A percentile compares a stretch with the other conserved stretches of the same genome.
Conservation (phyloP, 2,888 invertebrate genomes). For the Gandaritis pyraliata region DNA sequence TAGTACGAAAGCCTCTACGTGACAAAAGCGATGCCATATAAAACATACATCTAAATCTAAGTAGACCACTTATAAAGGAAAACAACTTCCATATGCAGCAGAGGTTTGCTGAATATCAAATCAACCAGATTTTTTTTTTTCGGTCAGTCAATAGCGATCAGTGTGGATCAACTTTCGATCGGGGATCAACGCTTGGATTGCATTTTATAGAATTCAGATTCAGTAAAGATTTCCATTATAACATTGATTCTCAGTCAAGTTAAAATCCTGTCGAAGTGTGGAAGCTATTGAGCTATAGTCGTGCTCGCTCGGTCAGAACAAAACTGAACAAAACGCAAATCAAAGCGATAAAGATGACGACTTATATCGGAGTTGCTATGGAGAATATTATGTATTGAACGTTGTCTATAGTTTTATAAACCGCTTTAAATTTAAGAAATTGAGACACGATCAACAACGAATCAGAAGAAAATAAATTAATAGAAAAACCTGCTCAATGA, state of each 20-base stretch:
- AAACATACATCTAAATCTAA: constrained; percentile 4
- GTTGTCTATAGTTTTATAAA: background rate
- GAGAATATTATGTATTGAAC: constrained; percentile 38
- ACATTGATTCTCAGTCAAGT: constrained; percentile 4
- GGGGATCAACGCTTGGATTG: background rate
- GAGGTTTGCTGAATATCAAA: constrained; percentile 12
- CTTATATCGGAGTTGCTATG: constrained; percentile 33
- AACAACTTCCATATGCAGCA: constrained; percentile 10
- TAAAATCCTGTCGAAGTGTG: constrained; percentile 5
- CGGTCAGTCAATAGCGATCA: background rate
- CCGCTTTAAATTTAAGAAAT: background rate
- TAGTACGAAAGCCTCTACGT: constrained; percentile 21
- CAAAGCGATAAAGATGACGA: constrained; percentile 32
- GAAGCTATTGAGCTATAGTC: constrained; percentile 18
- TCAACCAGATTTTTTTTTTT: background rate
- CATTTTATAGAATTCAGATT: background rate
- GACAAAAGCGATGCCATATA: constrained; percentile 11
- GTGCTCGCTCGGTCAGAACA: constrained; percentile 32
- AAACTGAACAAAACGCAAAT: constrained; percentile 32
- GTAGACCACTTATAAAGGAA: constrained; percentile 18
- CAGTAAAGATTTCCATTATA: constrained; percentile 4
- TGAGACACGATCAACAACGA: constrained; percentile 11
- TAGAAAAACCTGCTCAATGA: constrained; percentile 30
- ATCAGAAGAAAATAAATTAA: constrained; percentile 13
- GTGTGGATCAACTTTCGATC: too few species aligned